Evolutionary conservation across 2,888 invertebrate genomes (phyloP), one percentile per base, ranked within the genome.

Genomic region (Volucella bombylans): DNA sequence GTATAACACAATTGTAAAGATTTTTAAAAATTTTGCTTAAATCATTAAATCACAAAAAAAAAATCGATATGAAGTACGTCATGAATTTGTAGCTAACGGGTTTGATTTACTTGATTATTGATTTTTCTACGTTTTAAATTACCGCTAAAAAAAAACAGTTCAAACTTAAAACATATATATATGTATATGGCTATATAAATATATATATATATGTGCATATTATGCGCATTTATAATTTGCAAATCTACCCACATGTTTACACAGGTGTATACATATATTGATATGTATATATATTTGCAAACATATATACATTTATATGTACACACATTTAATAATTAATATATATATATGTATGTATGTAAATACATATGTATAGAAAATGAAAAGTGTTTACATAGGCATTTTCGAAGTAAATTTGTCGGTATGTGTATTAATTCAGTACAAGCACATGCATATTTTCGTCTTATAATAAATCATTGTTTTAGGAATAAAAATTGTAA

Each of bases 401-500:
- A 55, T 74, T 65, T 74, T 50, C 68, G 62, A 80, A 55, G 8
- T 43, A 14, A 57, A 62, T 10, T 76, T 77, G 64, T 69, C 82
- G 65, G 67, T 65, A 77, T 78, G 77, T 78, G 82, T 78, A 67
- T 49, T 47, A 55, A 78, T 39, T 68, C 54, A 62, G 67, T 65
- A 14, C 39, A 54, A 59, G 64, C 77, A 59, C 59, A 57, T 52
- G 71, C 78, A 82, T 79, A 82, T 67, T 82, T 82, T 71, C 78
- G 72, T 72, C 61, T 82, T 82, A 78, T 82, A 72, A 77, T 82
- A 77, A 77, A 74, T 74, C 55, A 72, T 82, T 71, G 71, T 78
- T 77, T 81, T 77, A 81, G 71, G 81, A 65, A 65, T 77, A 69
- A 12, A 49, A 15, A 43, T 55, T 82, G 78, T 78, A 82, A 78